phyloP scores from a whole-genome alignment of 2,888 invertebrate species.

The Tinea pellionella region DNA sequence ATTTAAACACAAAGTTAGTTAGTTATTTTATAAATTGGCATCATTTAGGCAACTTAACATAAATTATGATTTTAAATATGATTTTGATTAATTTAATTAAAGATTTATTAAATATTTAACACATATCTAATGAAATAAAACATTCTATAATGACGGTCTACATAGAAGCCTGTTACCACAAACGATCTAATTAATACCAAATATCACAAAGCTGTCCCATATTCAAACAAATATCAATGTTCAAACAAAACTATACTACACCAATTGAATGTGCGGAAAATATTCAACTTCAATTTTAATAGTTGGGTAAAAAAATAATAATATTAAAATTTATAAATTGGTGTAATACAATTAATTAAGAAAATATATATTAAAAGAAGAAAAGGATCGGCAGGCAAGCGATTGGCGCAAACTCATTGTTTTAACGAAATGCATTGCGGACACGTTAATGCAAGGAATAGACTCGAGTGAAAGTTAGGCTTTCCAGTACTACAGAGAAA shows the following conservation, averaged over 20 bases:
- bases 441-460: conserved; percentile 20
- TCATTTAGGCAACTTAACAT: conserved; percentile 2
- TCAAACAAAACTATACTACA: not conserved
- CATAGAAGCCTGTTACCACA: conserved; percentile 1
- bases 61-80: not conserved
- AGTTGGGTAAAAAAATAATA: not conserved
- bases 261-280: not conserved
- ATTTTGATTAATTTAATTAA: not conserved
- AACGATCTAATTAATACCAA: conserved; percentile 3
- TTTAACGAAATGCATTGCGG: conserved; percentile 49
- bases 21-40: not conserved
- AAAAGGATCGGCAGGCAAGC: conserved; percentile 50
- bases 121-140: not conserved
- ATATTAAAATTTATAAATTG: not conserved
- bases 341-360: conserved; percentile 27
- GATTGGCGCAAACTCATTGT: conserved; percentile 42
- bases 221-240: not conserved
- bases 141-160: not conserved
- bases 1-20: not conserved
- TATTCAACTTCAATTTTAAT: not conserved
- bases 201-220: conserved; percentile 5
- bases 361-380: conserved; percentile 42
- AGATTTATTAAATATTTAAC: not conserved
- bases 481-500: conserved; percentile 31
- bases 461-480: conserved; percentile 41